Base-by-base conservation (phyloP, 1,140 invertebrate species). In the Campoletis sonorensis region DNA sequence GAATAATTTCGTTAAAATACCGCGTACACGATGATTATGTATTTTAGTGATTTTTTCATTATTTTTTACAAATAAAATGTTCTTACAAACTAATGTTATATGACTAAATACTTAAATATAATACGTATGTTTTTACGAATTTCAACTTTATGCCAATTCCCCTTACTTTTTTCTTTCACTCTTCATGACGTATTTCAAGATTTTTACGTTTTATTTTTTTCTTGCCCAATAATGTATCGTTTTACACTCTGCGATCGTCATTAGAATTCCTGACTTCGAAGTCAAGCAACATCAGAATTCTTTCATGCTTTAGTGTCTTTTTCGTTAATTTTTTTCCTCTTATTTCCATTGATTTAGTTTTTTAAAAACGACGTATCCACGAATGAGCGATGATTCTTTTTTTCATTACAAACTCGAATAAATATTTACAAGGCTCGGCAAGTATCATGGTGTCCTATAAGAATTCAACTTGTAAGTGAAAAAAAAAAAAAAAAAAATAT, bases 401-500 rank as follows among this genome's bases (percentile, higher is more conserved):
- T 61, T 61, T 16, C 23, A 18, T 78, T 80, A 61, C 68, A 79
- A 80, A 82, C 71, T 72, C 45, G 37, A 73, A 73, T 49, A 84
- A 82, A 79, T 85, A 83, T 85, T 77, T 86, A 88, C 87, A 87
- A 86, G 82, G 82, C 79, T 88, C 84, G 84, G 82, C 75, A 84
- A 79, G 71, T 85, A 85, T 76, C 75, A 85, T 85, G 85, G 85
- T 85, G 84, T 84, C 83, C 86, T 84, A 86, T 84, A 82, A 67
- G 83, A 23, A 70, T 77, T 49, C 58, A n/a, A 70, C 71, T 81
- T 54, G 40, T 51, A 81, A 67, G 18, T 23, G 13, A 58, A 58
- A 4, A 13, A 58, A 58, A 58, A 58, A n/a, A 10, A n/a, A 58
- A 58, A 4, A 13, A 58, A 58, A 58, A 58, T 1, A 10, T 58